A percentile compares a stretch with the other conserved stretches of the same genome.
phyloP scores from a whole-genome alignment of 2,113 vertebrate genomes.

The Protomyctophum bolini region DNA sequence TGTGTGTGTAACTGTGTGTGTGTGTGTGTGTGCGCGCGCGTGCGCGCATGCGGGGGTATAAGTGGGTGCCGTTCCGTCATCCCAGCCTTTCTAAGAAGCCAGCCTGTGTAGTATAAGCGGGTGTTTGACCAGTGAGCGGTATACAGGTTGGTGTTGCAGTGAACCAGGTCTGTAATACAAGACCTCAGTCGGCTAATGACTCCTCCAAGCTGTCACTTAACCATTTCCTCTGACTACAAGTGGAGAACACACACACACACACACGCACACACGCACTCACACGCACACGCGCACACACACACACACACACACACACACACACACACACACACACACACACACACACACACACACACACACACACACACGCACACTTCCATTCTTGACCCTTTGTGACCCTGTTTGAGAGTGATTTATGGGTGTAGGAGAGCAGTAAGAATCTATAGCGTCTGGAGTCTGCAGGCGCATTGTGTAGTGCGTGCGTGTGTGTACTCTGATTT shows the following conservation, averaged over 20 bases:
- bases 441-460: constrained; percentile 33
- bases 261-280: constrained; percentile 22
- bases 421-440: constrained; percentile 37
- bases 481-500: too few relatives aligned
- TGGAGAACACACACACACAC: constrained; percentile 40
- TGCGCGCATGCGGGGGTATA: too few relatives aligned
- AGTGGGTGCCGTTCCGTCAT: too few relatives aligned
- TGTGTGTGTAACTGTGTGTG: too few relatives aligned
- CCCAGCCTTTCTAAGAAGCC: too few relatives aligned
- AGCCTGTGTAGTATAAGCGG: too few relatives aligned
- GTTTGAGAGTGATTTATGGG: constrained; percentile 69
- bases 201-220: constrained; percentile 67
- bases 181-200: constrained; percentile 60
- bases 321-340: neutral
- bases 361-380: constrained; percentile 15
- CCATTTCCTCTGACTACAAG: constrained; percentile 60
- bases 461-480: neutral
- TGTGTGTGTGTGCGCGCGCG: too few relatives aligned
- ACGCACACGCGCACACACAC: constrained; percentile 5
- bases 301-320: constrained; percentile 36
- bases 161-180: constrained; percentile 58
- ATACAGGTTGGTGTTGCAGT: constrained; percentile 13
- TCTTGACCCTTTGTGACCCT: constrained; percentile 56
- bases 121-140: neutral
- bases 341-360: neutral